Percentiles rank a stretch among this genome's conserved stretches.
phyloP scores from a whole-genome alignment of 2,113 vertebrate species.

The Equus quagga region DNA sequence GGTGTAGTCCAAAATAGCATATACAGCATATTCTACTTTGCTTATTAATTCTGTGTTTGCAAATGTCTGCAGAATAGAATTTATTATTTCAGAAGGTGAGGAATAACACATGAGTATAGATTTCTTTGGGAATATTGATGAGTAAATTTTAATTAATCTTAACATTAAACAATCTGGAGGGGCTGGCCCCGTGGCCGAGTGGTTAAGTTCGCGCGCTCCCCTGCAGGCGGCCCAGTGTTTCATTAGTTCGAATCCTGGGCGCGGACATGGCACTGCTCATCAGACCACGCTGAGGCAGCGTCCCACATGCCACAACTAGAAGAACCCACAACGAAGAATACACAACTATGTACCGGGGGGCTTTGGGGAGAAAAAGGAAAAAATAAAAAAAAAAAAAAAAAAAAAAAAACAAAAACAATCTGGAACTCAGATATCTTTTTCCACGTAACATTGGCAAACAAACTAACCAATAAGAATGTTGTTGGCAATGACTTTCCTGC shows the following conservation, averaged over 20 bases:
- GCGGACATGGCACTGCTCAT: too few species aligned
- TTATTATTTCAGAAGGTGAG: constrained; percentile 56
- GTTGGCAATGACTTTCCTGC: constrained; percentile 74
- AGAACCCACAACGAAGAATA: too few species aligned
- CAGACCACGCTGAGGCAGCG: too few species aligned
- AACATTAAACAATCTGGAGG: constrained; percentile 60
- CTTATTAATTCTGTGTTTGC: constrained; percentile 61
- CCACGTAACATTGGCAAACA: constrained; percentile 59
- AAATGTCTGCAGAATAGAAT: constrained; percentile 29
- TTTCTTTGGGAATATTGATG: constrained; percentile 25
- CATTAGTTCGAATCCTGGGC: too few species aligned
- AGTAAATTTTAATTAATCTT: constrained; percentile 65
- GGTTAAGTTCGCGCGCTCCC: too few species aligned
- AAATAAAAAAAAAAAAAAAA: too few species aligned
- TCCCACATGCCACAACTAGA: too few species aligned
- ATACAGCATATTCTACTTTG: not conserved
- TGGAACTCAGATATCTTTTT: constrained; percentile 25
- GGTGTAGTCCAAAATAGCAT: constrained; percentile 36
- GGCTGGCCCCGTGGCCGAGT: too few species aligned
- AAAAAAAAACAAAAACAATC: constrained; percentile 63
- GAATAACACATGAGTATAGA: not conserved
- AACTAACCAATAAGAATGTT: constrained; percentile 49
- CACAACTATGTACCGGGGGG: too few species aligned
- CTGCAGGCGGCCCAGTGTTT: too few species aligned
- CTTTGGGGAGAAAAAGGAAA: too few species aligned